phyloP scores from a whole-genome alignment of 2,797 vertebrate species.

The Knipowitschia caucasica region DNA sequence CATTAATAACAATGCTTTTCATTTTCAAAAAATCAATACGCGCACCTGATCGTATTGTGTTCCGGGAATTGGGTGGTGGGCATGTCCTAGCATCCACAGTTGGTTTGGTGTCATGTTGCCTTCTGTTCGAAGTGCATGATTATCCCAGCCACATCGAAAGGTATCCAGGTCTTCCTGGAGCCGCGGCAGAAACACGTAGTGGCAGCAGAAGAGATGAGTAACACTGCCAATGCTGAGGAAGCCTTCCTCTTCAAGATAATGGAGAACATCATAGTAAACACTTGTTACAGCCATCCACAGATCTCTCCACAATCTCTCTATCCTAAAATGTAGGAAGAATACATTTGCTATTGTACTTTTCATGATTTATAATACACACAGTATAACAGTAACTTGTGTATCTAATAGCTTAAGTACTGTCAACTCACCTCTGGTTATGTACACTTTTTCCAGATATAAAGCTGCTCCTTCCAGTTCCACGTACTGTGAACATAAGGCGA shows the following conservation, averaged over 20 bases:
- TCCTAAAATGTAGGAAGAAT: neutral
- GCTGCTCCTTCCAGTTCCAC: neutral
- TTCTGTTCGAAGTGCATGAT: neutral
- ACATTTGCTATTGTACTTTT: neutral
- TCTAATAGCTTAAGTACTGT: neutral
- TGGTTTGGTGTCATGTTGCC: neutral
- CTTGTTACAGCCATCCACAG: neutral
- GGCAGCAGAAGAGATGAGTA: neutral
- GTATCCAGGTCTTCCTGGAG: neutral
- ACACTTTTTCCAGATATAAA: conserved; percentile 1
- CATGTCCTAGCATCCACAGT: neutral
- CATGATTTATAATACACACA: neutral
- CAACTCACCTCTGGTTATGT: neutral
- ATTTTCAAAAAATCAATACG: neutral
- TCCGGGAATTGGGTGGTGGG: neutral
- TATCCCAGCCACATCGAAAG: neutral
- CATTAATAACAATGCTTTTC: neutral
- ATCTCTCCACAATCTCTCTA: neutral
- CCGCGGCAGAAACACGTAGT: neutral
- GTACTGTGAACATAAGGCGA: neutral
- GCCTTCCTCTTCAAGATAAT: neutral
- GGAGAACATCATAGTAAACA: neutral
- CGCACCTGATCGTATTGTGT: neutral
- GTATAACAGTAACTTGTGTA: neutral
- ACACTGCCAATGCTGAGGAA: neutral